A percentile compares a stretch with the other conserved stretches of the same genome.
Conservation (phyloP, 1,140 invertebrate genomes). For the Goniozus legneri region DNA sequence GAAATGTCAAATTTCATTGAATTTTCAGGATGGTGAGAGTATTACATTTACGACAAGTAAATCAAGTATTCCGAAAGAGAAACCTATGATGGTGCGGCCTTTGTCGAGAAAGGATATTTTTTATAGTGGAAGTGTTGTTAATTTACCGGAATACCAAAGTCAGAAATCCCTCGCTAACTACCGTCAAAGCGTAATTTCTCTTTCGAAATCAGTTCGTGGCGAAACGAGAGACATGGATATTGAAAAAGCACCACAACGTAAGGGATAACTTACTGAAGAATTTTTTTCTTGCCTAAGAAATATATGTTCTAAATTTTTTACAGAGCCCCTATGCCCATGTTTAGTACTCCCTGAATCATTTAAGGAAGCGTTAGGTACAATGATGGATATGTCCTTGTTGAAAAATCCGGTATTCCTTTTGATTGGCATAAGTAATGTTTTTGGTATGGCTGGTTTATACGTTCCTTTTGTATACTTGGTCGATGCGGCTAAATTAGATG, state of each 20-base stretch:
- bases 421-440: slow-evolving; percentile 91
- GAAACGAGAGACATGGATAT: slow-evolving; percentile 60
- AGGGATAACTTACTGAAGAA: slow-evolving; percentile 40
- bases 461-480: slow-evolving; percentile 94
- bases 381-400: slow-evolving; percentile 89
- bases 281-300: background rate
- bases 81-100: slow-evolving; percentile 77
- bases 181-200: slow-evolving; percentile 76
- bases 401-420: slow-evolving; percentile 89
- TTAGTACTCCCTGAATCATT: slow-evolving; percentile 75
- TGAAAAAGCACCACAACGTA: slow-evolving; percentile 67
- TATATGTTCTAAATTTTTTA: slow-evolving; percentile 17
- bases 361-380: slow-evolving; percentile 79
- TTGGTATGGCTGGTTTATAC: slow-evolving; percentile 92
- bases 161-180: slow-evolving; percentile 89
- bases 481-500: slow-evolving; percentile 70
- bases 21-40: slow-evolving; percentile 45
- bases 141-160: slow-evolving; percentile 88
- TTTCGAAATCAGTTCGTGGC: slow-evolving; percentile 66
- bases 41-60: slow-evolving; percentile 54
- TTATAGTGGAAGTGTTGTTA: slow-evolving; percentile 91
- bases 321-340: slow-evolving; percentile 69
- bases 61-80: slow-evolving; percentile 58
- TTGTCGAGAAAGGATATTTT: slow-evolving; percentile 97
- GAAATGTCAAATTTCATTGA: slow-evolving; percentile 1